Percentiles rank a stretch among this genome's conserved stretches.
Evolutionary conservation across 2,113 vertebrate genomes (phyloP).

Genomic region (Osmerus eperlanus): DNA sequence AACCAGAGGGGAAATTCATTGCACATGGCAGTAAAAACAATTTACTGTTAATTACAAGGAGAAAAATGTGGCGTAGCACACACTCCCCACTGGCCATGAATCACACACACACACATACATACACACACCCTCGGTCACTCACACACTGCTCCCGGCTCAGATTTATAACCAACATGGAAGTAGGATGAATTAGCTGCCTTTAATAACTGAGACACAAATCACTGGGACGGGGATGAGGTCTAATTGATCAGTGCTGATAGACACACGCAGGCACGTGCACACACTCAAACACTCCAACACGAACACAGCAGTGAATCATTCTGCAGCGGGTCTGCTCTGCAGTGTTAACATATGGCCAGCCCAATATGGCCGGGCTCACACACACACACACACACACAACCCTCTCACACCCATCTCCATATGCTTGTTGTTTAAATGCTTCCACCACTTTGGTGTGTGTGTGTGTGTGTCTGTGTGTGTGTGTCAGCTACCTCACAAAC

Average conservation of each 20-base stretch:
- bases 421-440: constrained; percentile 47
- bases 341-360: constrained; percentile 83
- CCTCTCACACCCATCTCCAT: constrained; percentile 50
- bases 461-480: background rate
- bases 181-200: constrained; percentile 95
- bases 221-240: constrained; percentile 89
- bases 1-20: constrained; percentile 91
- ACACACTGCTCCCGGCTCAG: constrained; percentile 69
- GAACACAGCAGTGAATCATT: constrained; percentile 84
- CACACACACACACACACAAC: constrained; percentile 16
- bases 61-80: constrained; percentile 93
- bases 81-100: constrained; percentile 91
- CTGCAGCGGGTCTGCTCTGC: constrained; percentile 78
- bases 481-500: background rate
- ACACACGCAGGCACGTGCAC: constrained; percentile 8
- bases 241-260: constrained; percentile 92
- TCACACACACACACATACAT: constrained; percentile 63
- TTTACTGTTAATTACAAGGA: constrained; percentile 99
- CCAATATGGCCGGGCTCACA: constrained; percentile 73
- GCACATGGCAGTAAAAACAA: constrained; percentile 91
- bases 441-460: constrained; percentile 20
- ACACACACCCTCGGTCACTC: constrained; percentile 25
- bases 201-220: constrained; percentile 97
- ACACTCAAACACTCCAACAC: constrained; percentile 1
- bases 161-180: constrained; percentile 96